Conservation (phyloP, 2,797 vertebrate species). For the Coreius guichenoti region DNA sequence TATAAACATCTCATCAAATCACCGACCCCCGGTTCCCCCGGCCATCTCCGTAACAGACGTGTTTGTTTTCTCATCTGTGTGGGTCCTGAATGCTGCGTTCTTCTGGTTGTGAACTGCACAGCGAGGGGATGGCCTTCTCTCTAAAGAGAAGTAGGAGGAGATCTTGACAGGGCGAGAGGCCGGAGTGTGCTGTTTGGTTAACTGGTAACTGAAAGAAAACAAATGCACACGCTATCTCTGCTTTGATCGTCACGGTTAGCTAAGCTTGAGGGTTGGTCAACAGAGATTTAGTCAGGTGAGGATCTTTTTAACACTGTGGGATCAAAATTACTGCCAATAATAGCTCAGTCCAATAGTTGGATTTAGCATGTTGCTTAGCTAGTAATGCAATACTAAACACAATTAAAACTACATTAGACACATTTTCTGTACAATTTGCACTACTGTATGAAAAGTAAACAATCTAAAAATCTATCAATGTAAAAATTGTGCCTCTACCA, state of each 20-base stretch:
- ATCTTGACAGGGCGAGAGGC: not conserved
- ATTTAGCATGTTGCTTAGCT: not conserved
- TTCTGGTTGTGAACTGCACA: not conserved
- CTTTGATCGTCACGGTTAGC: conserved; percentile 37
- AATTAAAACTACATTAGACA: not conserved
- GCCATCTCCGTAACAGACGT: conserved; percentile 42
- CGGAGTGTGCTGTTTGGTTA: conserved; percentile 16
- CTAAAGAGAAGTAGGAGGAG: not conserved
- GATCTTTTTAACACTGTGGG: not conserved
- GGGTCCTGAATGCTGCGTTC: conserved; percentile 12
- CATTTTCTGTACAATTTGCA: not conserved
- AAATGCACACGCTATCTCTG: not conserved
- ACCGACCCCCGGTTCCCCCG: not conserved
- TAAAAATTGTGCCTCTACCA: too few relatives aligned
- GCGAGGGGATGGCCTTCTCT: conserved; percentile 39
- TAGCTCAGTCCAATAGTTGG: not conserved
- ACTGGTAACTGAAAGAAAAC: conserved; percentile 19
- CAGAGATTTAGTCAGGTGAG: not conserved
- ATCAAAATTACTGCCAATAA: not conserved
- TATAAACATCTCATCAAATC: conserved; percentile 45
- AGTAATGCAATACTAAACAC: not conserved
- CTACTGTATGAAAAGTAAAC: not conserved
- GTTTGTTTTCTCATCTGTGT: conserved; percentile 46
- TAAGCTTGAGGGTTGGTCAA: not conserved
- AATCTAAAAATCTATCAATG: too few relatives aligned